Base-by-base conservation (phyloP, 2,888 invertebrate genomes). In the Synergus japonicus region DNA sequence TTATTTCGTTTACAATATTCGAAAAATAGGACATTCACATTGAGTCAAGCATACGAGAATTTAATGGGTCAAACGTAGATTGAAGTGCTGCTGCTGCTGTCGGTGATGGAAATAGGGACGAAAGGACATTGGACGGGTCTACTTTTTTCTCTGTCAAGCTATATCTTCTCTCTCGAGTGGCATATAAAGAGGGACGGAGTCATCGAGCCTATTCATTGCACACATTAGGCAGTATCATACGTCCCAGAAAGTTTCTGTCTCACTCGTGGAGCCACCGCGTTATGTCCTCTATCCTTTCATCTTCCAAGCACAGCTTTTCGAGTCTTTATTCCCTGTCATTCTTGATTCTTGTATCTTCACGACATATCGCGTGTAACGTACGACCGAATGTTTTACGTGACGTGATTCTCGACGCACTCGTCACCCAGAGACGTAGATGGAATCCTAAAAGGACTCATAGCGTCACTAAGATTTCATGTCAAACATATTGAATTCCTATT, bases 261-360 rank as follows among this genome's bases (percentile, higher is more conserved):
- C 29, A 73, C 54, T 73, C 49, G 54, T 54, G 54, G 37, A 73
- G 54, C 54, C 73, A 73, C 54, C 37, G 37, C 29, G n/a, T 2
- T 7, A 8, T 18, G 4, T 54, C 54, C 54, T 54, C 54, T 9
- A 60, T 60, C 60, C 54, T 37, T 54, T 54, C 29, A n/a, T 49
- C 44, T 43, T 54, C 54, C 54, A 46, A 69, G 69, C 73, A 54
- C 73, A 15, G 49, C 49, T 73, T 73, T 73, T 37, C 54, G 69
- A 54, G 49, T 73, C 69, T 73, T 73, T 73, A 73, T 73, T 73
- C 69, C 73, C 73, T 73, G 73, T 73, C 73, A 73, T 54, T 73
- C 73, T 73, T 73, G 73, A 73, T 73, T 73, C 73, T 49, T 49
- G 73, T 73, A 73, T 73, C 69, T 73, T 49, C 49, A 49, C 29